Percentiles rank a stretch among this genome's conserved stretches.
phyloP scores from a whole-genome alignment of 2,113 vertebrate genomes.

The Lophura nycthemera region DNA sequence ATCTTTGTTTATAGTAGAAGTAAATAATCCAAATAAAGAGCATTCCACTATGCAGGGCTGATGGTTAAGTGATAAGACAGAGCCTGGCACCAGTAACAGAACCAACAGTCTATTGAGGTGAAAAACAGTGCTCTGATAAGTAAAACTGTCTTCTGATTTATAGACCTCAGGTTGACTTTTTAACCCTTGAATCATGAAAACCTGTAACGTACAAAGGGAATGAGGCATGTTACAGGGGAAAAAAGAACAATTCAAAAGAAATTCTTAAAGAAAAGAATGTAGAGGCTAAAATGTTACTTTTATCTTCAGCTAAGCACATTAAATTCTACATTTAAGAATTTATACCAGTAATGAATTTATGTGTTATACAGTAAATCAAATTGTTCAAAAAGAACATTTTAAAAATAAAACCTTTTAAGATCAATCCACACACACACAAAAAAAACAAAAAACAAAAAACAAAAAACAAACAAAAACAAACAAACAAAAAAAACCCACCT shows the following conservation, averaged over 20 bases:
- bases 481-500: background rate
- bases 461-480: too few relatives aligned
- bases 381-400: background rate
- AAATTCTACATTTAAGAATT: background rate
- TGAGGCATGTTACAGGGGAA: background rate
- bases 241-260: background rate
- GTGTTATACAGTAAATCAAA: background rate
- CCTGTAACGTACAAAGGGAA: slow-evolving; percentile 23
- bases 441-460: background rate
- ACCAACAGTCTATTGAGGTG: slow-evolving; percentile 79
- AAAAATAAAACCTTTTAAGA: background rate
- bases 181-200: slow-evolving; percentile 53
- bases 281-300: background rate
- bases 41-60: slow-evolving; percentile 77
- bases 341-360: background rate
- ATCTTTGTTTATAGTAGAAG: slow-evolving; percentile 92
- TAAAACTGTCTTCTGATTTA: slow-evolving; percentile 78
- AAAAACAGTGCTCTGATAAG: slow-evolving; percentile 76
- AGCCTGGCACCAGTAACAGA: slow-evolving; percentile 83
- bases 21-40: slow-evolving; percentile 86
- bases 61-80: slow-evolving; percentile 84
- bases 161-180: slow-evolving; percentile 54
- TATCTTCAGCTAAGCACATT: background rate
- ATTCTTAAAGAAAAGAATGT: background rate
- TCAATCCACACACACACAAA: background rate